Conservation (phyloP, 1,140 invertebrate species). For the Thaumatotibia leucotreta region DNA sequence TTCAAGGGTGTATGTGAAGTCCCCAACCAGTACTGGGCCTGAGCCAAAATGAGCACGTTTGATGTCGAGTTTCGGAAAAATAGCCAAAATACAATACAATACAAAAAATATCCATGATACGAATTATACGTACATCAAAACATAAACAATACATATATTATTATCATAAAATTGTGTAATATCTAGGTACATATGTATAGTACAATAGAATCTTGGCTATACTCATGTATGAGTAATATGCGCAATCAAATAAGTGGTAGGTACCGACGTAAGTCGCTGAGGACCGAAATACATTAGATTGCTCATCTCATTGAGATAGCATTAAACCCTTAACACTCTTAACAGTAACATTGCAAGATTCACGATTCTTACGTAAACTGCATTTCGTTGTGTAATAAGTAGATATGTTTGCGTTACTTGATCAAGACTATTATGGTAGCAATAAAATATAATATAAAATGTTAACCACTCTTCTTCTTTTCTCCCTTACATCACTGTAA, state of each 20-base stretch:
- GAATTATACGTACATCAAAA: too few relatives aligned
- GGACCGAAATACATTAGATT: background rate
- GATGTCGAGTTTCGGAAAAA: too few relatives aligned
- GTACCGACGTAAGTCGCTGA: background rate
- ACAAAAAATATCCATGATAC: too few relatives aligned
- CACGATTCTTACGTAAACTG: background rate
- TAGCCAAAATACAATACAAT: too few relatives aligned
- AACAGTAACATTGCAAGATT: background rate
- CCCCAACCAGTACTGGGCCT: too few relatives aligned
- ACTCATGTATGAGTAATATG: too few relatives aligned
- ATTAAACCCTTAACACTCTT: background rate
- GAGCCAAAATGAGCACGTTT: too few relatives aligned
- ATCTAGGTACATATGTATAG: too few relatives aligned
- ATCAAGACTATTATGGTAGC: background rate
- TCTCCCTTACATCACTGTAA: background rate
- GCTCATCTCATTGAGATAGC: background rate
- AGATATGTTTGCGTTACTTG: background rate
- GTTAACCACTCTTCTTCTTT: background rate
- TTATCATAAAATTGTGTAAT: too few relatives aligned
- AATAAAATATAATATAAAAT: conserved; percentile 9
- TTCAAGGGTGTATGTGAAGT: too few relatives aligned
- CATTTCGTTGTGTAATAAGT: background rate
- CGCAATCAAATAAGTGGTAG: background rate
- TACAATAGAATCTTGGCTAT: too few relatives aligned
- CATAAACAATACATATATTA: too few relatives aligned